Percentiles rank a stretch among this genome's conserved stretches.
These are phyloP conservation scores for Drosophila hydei DNA, from an alignment of 1,140 invertebrate genomes.

Conservation along the genomic window DNA sequence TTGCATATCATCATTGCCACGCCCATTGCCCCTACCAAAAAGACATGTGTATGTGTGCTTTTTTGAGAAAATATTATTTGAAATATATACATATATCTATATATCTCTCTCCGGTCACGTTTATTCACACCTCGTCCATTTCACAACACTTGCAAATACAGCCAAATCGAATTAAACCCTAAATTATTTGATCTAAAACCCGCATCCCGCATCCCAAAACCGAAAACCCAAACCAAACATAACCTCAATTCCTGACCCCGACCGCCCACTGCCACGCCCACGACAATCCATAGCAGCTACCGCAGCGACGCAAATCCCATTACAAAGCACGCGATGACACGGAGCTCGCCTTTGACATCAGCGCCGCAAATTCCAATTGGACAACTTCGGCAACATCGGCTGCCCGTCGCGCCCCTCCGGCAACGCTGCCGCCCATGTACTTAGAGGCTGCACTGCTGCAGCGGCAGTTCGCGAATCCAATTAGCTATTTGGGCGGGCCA, in stretches of 20 bases:
- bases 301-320: conserved; percentile 67
- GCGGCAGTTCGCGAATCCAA: conserved; percentile 88
- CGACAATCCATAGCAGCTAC: conserved; percentile 60
- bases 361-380: conserved; percentile 59
- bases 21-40: not conserved
- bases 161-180: conserved; percentile 82
- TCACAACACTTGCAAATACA: conserved; percentile 49
- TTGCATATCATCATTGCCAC: conserved; percentile 19
- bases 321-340: conserved; percentile 75
- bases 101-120: conserved; percentile 30
- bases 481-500: conserved; percentile 89
- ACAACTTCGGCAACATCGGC: conserved; percentile 5
- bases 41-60: not conserved
- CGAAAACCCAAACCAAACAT: not conserved
- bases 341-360: conserved; percentile 64
- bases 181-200: conserved; percentile 74
- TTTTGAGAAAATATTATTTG: not conserved
- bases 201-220: conserved; percentile 7
- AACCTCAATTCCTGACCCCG: not conserved
- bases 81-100: conserved; percentile 18
- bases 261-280: conserved; percentile 30
- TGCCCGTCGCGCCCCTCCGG: not conserved
- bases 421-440: conserved; percentile 46
- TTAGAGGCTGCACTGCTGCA: conserved; percentile 77
- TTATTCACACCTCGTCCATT: conserved; percentile 35